These are phyloP conservation scores for Lymantria dispar DNA, from an alignment of 2,888 invertebrate species.

Conservation along the genomic window DNA sequence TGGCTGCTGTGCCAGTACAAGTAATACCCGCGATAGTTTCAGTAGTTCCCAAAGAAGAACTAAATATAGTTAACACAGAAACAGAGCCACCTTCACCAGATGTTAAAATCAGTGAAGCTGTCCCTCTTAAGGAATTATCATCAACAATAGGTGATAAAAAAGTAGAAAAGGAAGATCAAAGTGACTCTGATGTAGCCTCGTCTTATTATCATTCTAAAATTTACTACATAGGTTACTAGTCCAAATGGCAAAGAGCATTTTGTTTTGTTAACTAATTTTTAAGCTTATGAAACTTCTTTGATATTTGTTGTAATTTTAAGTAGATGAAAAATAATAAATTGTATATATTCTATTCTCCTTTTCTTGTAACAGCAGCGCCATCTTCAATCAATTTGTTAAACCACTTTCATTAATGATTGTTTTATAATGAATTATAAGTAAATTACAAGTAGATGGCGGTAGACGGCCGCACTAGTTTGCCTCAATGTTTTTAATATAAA, in stretches of 20 bases:
- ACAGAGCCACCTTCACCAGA: constrained; percentile 14
- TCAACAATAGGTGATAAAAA: constrained; percentile 24
- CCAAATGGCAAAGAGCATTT: constrained; percentile 5
- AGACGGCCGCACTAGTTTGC: neutral
- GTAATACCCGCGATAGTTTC: constrained; percentile 42
- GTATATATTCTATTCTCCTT: neutral
- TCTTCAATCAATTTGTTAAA: neutral
- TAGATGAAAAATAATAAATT: neutral
- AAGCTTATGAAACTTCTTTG: neutral
- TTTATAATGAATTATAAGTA: neutral
- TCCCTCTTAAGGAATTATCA: constrained; percentile 11
- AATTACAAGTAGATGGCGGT: neutral
- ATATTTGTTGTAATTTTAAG: neutral
- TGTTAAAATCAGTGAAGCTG: constrained; percentile 24
- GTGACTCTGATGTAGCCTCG: constrained; percentile 68
- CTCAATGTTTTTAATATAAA: too few species aligned
- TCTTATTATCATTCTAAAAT: constrained; percentile 66
- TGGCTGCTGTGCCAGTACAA: constrained; percentile 33
- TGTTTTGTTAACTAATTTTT: constrained; percentile 15
- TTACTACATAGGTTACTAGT: constrained; percentile 48
- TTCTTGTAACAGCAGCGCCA: neutral
- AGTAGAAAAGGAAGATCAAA: constrained; percentile 33
- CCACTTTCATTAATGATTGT: neutral
- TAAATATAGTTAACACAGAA: constrained; percentile 18
- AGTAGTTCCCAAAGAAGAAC: constrained; percentile 27